Percentiles rank a stretch among this genome's conserved stretches.
These are phyloP conservation scores for Mormyrus hasselquistii DNA, from an alignment of 2,797 vertebrate species.

Conservation along the genomic window DNA sequence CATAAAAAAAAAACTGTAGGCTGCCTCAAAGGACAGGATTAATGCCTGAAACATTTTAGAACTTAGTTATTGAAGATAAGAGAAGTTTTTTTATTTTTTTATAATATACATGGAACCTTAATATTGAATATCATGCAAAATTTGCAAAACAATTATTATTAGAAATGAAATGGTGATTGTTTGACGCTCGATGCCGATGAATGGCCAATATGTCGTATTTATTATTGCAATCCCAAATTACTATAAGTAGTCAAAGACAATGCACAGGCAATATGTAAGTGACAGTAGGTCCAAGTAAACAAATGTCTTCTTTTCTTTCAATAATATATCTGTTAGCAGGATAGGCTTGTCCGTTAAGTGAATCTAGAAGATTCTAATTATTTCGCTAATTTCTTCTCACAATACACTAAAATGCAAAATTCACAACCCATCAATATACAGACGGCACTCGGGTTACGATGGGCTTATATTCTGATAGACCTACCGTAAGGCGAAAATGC, in stretches of 20 bases:
- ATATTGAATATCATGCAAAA: neutral
- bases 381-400: neutral
- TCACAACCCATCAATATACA: neutral
- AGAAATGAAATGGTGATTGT: neutral
- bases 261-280: neutral
- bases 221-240: neutral
- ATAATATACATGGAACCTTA: neutral
- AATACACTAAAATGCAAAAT: neutral
- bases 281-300: neutral
- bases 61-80: conserved; percentile 5
- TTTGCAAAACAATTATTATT: neutral
- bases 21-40: neutral
- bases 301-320: neutral
- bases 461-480: neutral
- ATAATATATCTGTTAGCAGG: neutral
- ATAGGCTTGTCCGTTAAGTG: neutral
- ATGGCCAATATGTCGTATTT: neutral
- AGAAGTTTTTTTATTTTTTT: neutral
- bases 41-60: conserved; percentile 1
- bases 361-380: neutral
- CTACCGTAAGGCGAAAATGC: neutral
- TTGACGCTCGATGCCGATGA: neutral
- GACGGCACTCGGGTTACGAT: neutral
- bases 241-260: neutral
- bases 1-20: neutral